phyloP scores from a whole-genome alignment of 2,888 invertebrate genomes.

The Eupithecia insigniata region DNA sequence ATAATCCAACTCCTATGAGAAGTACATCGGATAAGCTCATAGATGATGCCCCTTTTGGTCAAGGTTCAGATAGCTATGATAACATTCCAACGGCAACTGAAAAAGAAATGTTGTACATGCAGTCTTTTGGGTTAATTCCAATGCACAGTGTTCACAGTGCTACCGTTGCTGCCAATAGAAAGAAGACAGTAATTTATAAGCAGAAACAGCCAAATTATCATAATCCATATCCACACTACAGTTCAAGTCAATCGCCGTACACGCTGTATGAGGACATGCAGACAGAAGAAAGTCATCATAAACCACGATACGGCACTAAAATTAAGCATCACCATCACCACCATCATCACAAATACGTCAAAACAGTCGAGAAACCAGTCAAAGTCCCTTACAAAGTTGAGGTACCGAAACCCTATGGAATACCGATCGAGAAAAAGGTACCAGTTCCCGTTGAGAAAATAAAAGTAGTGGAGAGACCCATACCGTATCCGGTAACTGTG shows the following conservation, averaged over 20 bases:
- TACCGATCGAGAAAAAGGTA: slow-evolving; percentile 74
- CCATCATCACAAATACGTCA: slow-evolving; percentile 86
- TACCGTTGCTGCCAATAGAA: slow-evolving; percentile 52
- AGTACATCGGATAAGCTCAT: slow-evolving; percentile 38
- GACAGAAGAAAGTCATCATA: slow-evolving; percentile 60
- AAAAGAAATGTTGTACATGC: slow-evolving; percentile 67
- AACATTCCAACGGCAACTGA: slow-evolving; percentile 44
- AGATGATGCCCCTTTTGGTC: background rate
- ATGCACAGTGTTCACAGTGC: slow-evolving; percentile 52
- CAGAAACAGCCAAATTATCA: slow-evolving; percentile 63
- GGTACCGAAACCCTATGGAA: slow-evolving; percentile 83
- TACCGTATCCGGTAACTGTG: slow-evolving; percentile 75
- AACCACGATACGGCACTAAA: slow-evolving; percentile 67
- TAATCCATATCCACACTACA: slow-evolving; percentile 70
- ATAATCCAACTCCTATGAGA: slow-evolving; percentile 49
- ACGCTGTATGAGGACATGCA: slow-evolving; percentile 58
- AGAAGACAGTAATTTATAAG: slow-evolving; percentile 67
- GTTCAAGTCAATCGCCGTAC: slow-evolving; percentile 54
- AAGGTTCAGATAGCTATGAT: slow-evolving; percentile 7
- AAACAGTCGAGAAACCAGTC: slow-evolving; percentile 84
- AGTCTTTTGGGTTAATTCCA: slow-evolving; percentile 70
- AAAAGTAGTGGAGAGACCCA: slow-evolving; percentile 67
- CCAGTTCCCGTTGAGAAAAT: slow-evolving; percentile 68
- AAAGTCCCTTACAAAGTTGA: slow-evolving; percentile 81
- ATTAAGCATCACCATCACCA: slow-evolving; percentile 87